phyloP scores from a whole-genome alignment of 1,140 invertebrate genomes.

The Drosophila malerkotliana region DNA sequence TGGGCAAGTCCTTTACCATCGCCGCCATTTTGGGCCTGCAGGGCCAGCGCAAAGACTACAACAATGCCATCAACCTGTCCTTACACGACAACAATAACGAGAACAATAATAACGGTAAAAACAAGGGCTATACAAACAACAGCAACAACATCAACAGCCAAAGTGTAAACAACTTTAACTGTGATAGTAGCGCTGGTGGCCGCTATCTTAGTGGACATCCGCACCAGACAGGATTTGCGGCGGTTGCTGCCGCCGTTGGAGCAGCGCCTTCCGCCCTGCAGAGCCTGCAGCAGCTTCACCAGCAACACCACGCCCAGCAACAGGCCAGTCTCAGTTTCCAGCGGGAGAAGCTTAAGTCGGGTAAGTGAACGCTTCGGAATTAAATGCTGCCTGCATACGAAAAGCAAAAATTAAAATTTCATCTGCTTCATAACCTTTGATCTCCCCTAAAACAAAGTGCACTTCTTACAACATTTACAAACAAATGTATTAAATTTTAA shows the following conservation, averaged over 20 bases:
- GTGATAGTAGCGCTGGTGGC: slow-evolving; percentile 68
- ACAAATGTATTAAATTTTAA: too few relatives aligned
- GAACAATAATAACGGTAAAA: slow-evolving; percentile 35
- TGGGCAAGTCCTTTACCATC: slow-evolving; percentile 90
- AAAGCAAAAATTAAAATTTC: too few relatives aligned
- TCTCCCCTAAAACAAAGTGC: too few relatives aligned
- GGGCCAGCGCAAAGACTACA: slow-evolving; percentile 78
- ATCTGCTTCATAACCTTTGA: too few relatives aligned
- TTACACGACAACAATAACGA: slow-evolving; percentile 66
- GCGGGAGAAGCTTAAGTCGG: slow-evolving; percentile 77
- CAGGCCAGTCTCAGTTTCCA: slow-evolving; percentile 74
- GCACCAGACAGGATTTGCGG: slow-evolving; percentile 59
- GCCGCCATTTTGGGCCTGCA: slow-evolving; percentile 90
- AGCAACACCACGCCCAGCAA: slow-evolving; percentile 83
- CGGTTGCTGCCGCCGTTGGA: slow-evolving; percentile 54
- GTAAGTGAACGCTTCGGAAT: slow-evolving; percentile 36
- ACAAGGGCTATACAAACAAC: slow-evolving; percentile 31
- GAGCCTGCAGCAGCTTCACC: slow-evolving; percentile 81
- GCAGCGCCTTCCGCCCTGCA: slow-evolving; percentile 75
- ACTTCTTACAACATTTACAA: too few relatives aligned
- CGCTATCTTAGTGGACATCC: slow-evolving; percentile 58
- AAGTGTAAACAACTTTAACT: slow-evolving; percentile 80
- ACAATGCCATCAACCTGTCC: slow-evolving; percentile 83
- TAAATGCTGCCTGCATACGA: too few relatives aligned
- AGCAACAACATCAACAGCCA: slow-evolving; percentile 50